A percentile compares a stretch with the other conserved stretches of the same genome.
These are phyloP conservation scores for Marcusenius ussheri DNA, from an alignment of 2,113 vertebrate species.

Conservation along the genomic window DNA sequence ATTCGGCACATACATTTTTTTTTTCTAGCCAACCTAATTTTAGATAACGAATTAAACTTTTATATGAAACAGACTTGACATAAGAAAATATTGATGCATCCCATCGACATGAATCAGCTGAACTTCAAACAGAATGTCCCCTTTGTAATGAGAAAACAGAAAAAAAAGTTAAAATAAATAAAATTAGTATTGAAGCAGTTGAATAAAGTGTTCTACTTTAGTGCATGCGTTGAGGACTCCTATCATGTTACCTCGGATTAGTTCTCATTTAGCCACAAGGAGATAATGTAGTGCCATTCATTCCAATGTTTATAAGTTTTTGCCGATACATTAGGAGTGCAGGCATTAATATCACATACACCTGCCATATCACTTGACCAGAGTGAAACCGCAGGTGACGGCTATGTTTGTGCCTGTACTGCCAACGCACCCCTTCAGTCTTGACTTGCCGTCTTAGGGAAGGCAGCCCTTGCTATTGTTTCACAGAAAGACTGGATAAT, in stretches of 20 bases:
- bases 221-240: neutral
- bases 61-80: neutral
- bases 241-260: neutral
- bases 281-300: neutral
- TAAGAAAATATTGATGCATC: neutral
- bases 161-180: neutral
- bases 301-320: neutral
- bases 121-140: neutral
- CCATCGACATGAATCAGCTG: neutral
- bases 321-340: neutral
- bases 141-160: neutral
- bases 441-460: neutral
- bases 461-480: neutral
- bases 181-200: neutral
- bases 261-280: neutral
- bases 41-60: neutral
- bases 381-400: neutral
- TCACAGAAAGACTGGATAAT: neutral
- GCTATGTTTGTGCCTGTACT: neutral
- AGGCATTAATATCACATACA: neutral
- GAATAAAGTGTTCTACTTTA: neutral
- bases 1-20: neutral
- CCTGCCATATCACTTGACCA: neutral
- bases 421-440: neutral
- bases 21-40: neutral